Base-by-base conservation (phyloP, 2,113 vertebrate species). In the Gobio gobio region DNA sequence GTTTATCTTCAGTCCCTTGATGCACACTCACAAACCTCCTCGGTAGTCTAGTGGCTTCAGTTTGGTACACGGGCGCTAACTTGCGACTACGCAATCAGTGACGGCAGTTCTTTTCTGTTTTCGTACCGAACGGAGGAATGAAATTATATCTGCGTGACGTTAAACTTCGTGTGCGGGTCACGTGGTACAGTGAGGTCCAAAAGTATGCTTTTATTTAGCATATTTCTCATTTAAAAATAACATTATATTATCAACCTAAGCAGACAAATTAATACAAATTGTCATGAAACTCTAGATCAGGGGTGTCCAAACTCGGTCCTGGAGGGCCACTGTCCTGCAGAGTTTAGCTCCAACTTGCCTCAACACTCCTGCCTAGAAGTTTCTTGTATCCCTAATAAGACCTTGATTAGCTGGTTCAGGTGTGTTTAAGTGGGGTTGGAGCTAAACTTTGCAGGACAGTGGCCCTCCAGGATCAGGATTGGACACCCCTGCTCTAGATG, bases 1-100 rank as follows among this genome's bases (percentile, higher is more conserved):
- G 66, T 87, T 88, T 82, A 68, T 76, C 86, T 79, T 84, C 40
- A 22, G 54, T 66, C 78, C 74, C 10, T 51, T 66, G 49, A 49
- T 26, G 47, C 61, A 22, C 45, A 29, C 61, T 12, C 29, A n/a
- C 51, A 78, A 36, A 36, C 51, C n/a, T 61, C 20, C 2, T 40
- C 20, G 18, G 51, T 40, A 24, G 77, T 45, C 58, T 24, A 12
- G 40, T 3, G 14, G 36, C 40, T 79, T 79, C 14, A 29, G 6
- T 45, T 79, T 79, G 58, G 56, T 45, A 63, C 58, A 47, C 2
- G 8, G n/a, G 2, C 12, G 14, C 22, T 45, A 45, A 47, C 54
- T 56, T 22, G 54, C 20, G 2, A 8, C 22, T 74, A 47, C 24
- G 58, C 14, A 45, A 26, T 24, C 8, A 7, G 5, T 78, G 56